phyloP scores from a whole-genome alignment of 1,140 invertebrate species.

The Drosophila virilis region DNA sequence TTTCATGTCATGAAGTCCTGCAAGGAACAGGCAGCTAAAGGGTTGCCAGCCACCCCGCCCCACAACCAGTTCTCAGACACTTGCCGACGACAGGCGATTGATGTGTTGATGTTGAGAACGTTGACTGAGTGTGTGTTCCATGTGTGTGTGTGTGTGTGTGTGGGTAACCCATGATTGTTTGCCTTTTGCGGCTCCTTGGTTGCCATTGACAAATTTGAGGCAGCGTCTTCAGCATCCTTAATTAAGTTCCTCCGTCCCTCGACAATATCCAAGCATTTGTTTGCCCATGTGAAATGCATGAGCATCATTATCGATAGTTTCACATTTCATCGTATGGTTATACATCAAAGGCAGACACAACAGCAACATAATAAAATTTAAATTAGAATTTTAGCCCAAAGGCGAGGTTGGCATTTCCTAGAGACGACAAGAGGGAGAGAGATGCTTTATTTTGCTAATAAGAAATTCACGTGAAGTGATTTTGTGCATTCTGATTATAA shows the following conservation, averaged over 20 bases:
- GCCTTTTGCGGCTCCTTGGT: conserved; percentile 61
- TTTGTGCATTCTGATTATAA: neutral
- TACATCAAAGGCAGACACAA: conserved; percentile 67
- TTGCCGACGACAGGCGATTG: conserved; percentile 34
- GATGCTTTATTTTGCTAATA: conserved; percentile 6
- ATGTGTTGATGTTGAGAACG: conserved; percentile 7
- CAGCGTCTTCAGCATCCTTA: conserved; percentile 46
- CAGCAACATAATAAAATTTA: conserved; percentile 50
- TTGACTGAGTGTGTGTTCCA: conserved; percentile 1
- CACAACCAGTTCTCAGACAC: neutral
- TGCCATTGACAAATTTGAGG: conserved; percentile 13
- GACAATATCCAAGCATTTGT: conserved; percentile 21
- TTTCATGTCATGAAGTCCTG: conserved; percentile 64
- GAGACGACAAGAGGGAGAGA: neutral
- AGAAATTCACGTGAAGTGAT: conserved; percentile 3
- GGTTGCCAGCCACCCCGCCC: conserved; percentile 17
- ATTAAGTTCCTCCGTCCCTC: conserved; percentile 57
- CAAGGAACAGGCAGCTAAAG: conserved; percentile 26
- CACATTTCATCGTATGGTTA: conserved; percentile 67
- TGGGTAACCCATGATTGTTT: conserved; percentile 52
- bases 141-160: conserved; percentile 25
- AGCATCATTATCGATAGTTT: conserved; percentile 77
- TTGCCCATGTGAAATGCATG: conserved; percentile 50
- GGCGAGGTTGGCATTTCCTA: neutral
- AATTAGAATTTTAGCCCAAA: conserved; percentile 44